phyloP scores from a whole-genome alignment of 2,888 invertebrate genomes.

The Perdita meconis region DNA sequence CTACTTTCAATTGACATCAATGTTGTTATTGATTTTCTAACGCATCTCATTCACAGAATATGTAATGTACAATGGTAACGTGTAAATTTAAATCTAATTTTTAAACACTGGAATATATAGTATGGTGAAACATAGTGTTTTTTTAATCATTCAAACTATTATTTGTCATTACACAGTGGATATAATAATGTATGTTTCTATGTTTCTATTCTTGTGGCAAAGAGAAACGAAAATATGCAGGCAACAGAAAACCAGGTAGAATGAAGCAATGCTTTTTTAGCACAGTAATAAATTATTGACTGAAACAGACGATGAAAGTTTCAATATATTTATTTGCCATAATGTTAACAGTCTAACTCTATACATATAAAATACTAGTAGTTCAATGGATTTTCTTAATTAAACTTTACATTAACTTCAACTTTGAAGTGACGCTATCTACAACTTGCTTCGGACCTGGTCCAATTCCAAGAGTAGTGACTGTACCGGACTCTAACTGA shows the following conservation, averaged over 20 bases:
- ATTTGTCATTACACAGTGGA: conserved; percentile 1
- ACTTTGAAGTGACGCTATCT: conserved; percentile 87
- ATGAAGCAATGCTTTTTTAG: conserved; percentile 13
- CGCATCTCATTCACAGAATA: conserved; percentile 20
- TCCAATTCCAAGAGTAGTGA: conserved; percentile 91
- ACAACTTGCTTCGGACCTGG: conserved; percentile 87
- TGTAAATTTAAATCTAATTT: conserved; percentile 42
- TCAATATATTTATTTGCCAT: conserved; percentile 26
- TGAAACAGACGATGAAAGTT: background rate
- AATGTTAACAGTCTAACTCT: background rate
- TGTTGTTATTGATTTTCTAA: conserved; percentile 20
- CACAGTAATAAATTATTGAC: conserved; percentile 31
- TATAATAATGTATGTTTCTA: conserved; percentile 1
- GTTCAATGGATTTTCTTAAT: background rate
- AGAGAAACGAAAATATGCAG: conserved; percentile 17
- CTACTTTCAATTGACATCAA: background rate
- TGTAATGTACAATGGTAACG: conserved; percentile 41
- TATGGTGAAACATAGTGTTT: conserved; percentile 23
- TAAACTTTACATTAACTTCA: conserved; percentile 86
- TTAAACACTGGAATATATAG: conserved; percentile 34
- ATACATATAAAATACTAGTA: conserved; percentile 8
- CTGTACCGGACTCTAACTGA: conserved; percentile 88
- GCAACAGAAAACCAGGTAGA: conserved; percentile 18
- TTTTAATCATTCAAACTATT: conserved; percentile 21
- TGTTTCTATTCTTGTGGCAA: conserved; percentile 1